These are phyloP conservation scores for Tachycineta bicolor DNA, from an alignment of 2,113 vertebrate species.

Conservation along the genomic window DNA sequence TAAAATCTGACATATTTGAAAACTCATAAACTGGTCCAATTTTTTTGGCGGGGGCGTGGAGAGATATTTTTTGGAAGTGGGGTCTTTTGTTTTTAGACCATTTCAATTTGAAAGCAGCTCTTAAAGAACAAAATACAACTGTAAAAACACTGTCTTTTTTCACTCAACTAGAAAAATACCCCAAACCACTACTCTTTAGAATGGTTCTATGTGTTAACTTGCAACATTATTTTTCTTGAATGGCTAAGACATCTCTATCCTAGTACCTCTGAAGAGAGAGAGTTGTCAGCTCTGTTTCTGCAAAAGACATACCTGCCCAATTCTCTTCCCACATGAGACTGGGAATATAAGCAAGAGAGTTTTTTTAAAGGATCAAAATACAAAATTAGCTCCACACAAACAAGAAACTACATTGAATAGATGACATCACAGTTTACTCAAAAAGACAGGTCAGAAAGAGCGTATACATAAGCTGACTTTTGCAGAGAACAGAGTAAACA, in stretches of 20 bases:
- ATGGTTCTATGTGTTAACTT: not conserved
- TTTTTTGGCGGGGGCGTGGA: not conserved
- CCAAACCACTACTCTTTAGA: not conserved
- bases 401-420: not conserved
- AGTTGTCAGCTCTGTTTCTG: not conserved
- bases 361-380: not conserved
- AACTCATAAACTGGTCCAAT: not conserved
- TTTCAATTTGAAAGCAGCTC: not conserved
- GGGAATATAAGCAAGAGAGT: not conserved
- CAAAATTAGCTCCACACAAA: not conserved
- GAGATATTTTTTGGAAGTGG: fast-evolving
- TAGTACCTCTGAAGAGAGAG: not conserved
- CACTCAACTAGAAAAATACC: not conserved
- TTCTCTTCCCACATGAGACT: not conserved
- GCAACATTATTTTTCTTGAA: not conserved
- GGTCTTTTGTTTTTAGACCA: not conserved
- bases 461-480: not conserved
- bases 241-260: not conserved
- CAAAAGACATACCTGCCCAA: not conserved
- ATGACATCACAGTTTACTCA: not conserved
- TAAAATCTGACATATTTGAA: not conserved
- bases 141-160: not conserved
- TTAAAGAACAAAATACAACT: not conserved
- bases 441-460: not conserved
- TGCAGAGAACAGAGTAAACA: not conserved